These are phyloP conservation scores for Galeruca laticollis DNA, from an alignment of 2,888 invertebrate genomes.

Conservation along the genomic window DNA sequence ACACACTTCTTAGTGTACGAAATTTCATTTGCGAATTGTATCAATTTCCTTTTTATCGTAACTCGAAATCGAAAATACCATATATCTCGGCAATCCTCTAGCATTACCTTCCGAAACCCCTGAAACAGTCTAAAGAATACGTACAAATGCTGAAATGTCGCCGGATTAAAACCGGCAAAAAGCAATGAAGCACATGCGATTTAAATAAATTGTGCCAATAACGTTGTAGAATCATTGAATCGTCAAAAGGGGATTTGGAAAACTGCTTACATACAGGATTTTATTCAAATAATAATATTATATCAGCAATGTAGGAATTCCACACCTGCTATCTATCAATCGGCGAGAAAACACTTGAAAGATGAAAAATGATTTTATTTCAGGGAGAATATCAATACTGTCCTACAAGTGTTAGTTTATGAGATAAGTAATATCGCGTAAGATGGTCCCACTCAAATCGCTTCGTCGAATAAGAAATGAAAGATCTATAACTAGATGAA, in stretches of 20 bases:
- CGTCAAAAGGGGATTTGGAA: neutral
- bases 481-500: too few species aligned
- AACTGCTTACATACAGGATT: neutral
- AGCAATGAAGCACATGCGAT: neutral
- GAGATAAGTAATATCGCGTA: neutral
- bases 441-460: neutral
- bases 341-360: neutral
- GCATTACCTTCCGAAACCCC: neutral
- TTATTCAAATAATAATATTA: neutral
- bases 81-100: conserved; percentile 1
- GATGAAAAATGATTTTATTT: neutral
- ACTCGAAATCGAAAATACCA: neutral
- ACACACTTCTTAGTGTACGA: neutral
- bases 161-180: conserved; percentile 2
- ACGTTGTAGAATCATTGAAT: neutral
- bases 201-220: conserved; percentile 5
- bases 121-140: conserved; percentile 2
- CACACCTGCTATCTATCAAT: neutral
- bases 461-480: neutral
- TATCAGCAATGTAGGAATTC: neutral
- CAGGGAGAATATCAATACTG: neutral
- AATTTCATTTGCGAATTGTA: neutral
- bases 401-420: neutral
- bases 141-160: conserved; percentile 10
- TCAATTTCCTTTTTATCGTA: neutral